A percentile compares a stretch with the other conserved stretches of the same genome.
phyloP scores from a whole-genome alignment of 2,113 vertebrate genomes.

The Nicator chloris region DNA sequence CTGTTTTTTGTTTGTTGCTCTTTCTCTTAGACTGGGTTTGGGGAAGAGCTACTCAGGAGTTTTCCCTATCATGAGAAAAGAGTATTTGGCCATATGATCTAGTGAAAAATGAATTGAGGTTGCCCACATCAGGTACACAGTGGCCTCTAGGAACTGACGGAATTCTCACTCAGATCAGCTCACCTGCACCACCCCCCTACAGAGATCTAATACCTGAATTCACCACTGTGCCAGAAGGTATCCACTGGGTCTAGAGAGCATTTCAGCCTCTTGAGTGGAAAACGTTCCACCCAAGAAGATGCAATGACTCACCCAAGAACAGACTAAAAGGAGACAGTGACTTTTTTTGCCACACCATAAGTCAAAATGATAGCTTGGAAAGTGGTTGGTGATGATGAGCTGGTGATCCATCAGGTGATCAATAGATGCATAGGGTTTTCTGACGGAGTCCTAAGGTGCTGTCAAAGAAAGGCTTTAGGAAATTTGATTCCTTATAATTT shows the following conservation, averaged over 20 bases:
- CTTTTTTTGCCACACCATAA: not conserved
- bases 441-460: not conserved
- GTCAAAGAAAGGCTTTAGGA: not conserved
- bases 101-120: not conserved
- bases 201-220: not conserved
- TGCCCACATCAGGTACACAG: accelerated
- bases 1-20: not conserved
- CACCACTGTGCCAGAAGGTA: not conserved
- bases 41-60: not conserved
- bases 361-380: not conserved
- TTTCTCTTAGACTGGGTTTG: not conserved
- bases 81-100: not conserved
- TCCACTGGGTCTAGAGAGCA: not conserved
- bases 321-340: not conserved
- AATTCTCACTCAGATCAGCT: not conserved
- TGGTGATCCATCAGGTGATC: no score
- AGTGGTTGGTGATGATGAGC: not conserved
- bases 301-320: not conserved
- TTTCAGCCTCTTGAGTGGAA: not conserved
- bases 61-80: not conserved
- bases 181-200: not conserved
- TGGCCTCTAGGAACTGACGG: not conserved
- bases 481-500: not conserved
- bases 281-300: not conserved
- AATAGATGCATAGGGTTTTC: not conserved